Percentiles rank a stretch among this genome's conserved stretches.
phyloP scores from a whole-genome alignment of 2,888 invertebrate genomes.

The Lasioglossum vierecki region DNA sequence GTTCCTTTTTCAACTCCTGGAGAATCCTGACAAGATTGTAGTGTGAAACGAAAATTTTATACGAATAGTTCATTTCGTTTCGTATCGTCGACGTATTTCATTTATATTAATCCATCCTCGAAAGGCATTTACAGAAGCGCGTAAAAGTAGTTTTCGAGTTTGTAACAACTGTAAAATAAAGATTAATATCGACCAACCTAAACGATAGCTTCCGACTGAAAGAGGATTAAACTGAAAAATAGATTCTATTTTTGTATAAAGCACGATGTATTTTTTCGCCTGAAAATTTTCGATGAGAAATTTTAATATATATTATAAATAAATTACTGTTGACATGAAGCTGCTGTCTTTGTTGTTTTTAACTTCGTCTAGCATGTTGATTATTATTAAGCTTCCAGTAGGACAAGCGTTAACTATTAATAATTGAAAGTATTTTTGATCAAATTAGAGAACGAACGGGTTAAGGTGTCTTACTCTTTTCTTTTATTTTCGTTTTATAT shows the following conservation, averaged over 20 bases:
- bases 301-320: slow-evolving; percentile 36
- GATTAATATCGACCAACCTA: neutral
- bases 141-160: neutral
- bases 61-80: slow-evolving; percentile 18
- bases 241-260: slow-evolving; percentile 26
- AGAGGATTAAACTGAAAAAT: slow-evolving; percentile 19
- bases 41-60: slow-evolving; percentile 25
- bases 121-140: slow-evolving; percentile 6
- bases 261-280: neutral
- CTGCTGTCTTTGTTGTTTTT: neutral
- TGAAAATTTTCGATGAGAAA: slow-evolving; percentile 29
- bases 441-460: too few relatives aligned
- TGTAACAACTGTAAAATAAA: neutral
- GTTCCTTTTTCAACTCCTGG: neutral
- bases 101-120: slow-evolving; percentile 30
- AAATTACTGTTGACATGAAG: slow-evolving; percentile 32
- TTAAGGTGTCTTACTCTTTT: too few relatives aligned
- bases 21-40: slow-evolving; percentile 14
- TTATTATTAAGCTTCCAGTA: too few relatives aligned
- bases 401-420: too few relatives aligned
- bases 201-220: slow-evolving; percentile 9
- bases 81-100: slow-evolving; percentile 24
- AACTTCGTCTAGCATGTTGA: too few relatives aligned
- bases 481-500: too few relatives aligned
- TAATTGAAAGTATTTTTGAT: too few relatives aligned